Conservation (phyloP, 2,888 invertebrate species). For the Himalopsyche anomala region DNA sequence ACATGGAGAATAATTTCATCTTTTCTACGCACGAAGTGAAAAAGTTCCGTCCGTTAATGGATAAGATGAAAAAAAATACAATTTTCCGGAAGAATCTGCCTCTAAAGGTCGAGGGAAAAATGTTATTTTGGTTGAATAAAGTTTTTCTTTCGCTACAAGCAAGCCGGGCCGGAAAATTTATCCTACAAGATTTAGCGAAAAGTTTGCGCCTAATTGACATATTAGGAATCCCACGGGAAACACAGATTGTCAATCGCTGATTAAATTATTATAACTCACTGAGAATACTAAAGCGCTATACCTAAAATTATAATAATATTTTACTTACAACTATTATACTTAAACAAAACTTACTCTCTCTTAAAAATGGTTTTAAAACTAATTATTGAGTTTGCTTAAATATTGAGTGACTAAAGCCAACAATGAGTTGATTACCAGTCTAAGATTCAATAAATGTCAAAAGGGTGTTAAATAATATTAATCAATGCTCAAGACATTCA, state of each 20-base stretch:
- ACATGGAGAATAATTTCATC: constrained; percentile 16
- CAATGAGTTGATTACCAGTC: too few species aligned
- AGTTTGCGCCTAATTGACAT: constrained; percentile 26
- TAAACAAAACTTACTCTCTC: too few species aligned
- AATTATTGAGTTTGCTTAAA: too few species aligned
- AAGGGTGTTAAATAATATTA: too few species aligned
- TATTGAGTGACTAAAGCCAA: too few species aligned
- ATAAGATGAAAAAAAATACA: constrained; percentile 23
- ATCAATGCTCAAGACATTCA: too few species aligned
- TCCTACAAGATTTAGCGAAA: constrained; percentile 34
- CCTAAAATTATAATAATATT: too few species aligned
- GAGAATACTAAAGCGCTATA: too few species aligned
- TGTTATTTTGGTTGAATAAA: constrained; percentile 31
- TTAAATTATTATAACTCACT: neutral
- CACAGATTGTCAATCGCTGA: constrained; percentile 34
- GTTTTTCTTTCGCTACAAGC: constrained; percentile 30
- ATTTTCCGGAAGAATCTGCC: constrained; percentile 25
- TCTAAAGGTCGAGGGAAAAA: constrained; percentile 21
- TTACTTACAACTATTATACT: too few species aligned
- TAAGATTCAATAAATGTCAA: too few species aligned
- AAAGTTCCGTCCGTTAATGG: constrained; percentile 28
- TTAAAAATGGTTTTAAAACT: too few species aligned
- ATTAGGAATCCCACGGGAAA: constrained; percentile 17
- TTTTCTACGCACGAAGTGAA: constrained; percentile 34
- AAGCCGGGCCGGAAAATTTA: constrained; percentile 15